phyloP scores from a whole-genome alignment of 2,888 invertebrate genomes.

The Eucriotettix oculatus region DNA sequence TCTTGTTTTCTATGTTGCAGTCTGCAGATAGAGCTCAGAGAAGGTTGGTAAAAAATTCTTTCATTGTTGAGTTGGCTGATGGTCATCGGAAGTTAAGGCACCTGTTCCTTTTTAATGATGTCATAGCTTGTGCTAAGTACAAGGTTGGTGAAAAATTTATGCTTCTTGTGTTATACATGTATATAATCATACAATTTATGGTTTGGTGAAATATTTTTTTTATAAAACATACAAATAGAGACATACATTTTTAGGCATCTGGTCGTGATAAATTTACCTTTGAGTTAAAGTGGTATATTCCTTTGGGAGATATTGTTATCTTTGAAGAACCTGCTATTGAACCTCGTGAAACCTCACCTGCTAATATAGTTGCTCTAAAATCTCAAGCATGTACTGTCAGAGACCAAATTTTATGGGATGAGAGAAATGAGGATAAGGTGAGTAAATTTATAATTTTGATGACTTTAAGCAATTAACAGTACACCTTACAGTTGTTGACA shows the following conservation, averaged over 20 bases:
- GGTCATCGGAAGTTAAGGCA: conserved; percentile 80
- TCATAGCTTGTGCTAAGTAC: conserved; percentile 88
- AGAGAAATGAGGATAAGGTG: conserved; percentile 50
- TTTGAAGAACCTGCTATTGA: conserved; percentile 50
- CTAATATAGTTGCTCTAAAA: conserved; percentile 64
- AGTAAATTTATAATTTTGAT: no score
- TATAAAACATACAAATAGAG: no score
- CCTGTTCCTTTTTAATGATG: conserved; percentile 86
- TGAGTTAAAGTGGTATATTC: conserved; percentile 87
- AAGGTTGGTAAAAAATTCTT: conserved; percentile 84
- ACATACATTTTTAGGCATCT: conserved; percentile 37
- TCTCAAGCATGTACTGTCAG: conserved; percentile 59
- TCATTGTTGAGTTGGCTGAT: conserved; percentile 81
- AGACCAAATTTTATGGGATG: conserved; percentile 69
- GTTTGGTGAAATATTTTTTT: no score
- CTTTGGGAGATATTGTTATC: conserved; percentile 64
- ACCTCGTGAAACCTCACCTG: conserved; percentile 57
- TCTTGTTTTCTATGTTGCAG: conserved; percentile 25
- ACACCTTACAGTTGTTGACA: no score
- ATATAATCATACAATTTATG: background rate
- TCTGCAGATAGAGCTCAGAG: conserved; percentile 64
- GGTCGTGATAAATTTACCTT: conserved; percentile 79
- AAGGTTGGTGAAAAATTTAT: conserved; percentile 34
- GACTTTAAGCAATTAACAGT: no score
- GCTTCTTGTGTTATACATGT: background rate